Conservation (phyloP, 2,113 vertebrate genomes). For the Scolopax mira region DNA sequence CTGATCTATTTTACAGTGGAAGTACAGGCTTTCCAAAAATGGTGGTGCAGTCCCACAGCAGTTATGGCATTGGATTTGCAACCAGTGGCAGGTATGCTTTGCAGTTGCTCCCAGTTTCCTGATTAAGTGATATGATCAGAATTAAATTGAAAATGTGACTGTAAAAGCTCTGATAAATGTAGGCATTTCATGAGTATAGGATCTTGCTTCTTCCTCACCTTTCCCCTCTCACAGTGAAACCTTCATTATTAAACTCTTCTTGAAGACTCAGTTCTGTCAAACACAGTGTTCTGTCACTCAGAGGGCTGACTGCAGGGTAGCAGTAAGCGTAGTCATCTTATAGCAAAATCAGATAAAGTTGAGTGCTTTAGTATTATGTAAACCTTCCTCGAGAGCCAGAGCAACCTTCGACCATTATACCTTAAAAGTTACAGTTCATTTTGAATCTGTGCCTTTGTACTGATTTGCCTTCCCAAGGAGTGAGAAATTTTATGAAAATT, state of each 20-base stretch:
- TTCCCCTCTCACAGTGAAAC: background rate
- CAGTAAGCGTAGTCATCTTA: background rate
- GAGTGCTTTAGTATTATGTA: background rate
- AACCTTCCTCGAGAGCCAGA: background rate
- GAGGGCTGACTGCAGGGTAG: background rate
- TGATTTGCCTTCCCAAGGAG: background rate
- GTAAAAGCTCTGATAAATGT: background rate
- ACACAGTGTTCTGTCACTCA: background rate
- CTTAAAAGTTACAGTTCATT: background rate
- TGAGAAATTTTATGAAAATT: background rate
- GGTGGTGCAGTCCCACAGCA: constrained; percentile 80
- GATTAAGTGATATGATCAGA: background rate
- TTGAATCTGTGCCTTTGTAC: background rate
- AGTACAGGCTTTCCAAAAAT: constrained; percentile 84
- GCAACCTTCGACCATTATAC: background rate
- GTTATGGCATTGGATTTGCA: constrained; percentile 79
- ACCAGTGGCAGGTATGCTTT: constrained; percentile 71
- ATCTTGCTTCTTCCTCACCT: background rate
- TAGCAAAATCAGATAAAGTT: background rate
- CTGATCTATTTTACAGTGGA: constrained; percentile 84
- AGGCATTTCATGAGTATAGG: background rate
- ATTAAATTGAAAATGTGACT: background rate
- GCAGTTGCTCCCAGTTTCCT: background rate
- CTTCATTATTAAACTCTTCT: background rate
- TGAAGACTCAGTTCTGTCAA: background rate